These are phyloP conservation scores for Orbicella faveolata DNA, from an alignment of 64 coral and sea anemone species.

Conservation along the genomic window DNA sequence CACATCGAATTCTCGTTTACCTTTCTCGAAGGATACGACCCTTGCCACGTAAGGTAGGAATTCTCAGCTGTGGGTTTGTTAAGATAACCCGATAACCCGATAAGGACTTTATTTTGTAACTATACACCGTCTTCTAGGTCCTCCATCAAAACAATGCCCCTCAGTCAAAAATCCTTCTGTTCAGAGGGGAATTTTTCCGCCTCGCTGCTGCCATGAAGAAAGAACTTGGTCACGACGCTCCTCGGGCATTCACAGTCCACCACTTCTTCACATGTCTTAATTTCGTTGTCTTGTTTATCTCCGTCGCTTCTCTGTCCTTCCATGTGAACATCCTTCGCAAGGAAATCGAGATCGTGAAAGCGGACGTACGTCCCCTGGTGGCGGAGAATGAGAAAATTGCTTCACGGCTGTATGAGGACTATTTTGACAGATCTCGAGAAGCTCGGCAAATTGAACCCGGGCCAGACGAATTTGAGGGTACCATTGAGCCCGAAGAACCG, in stretches of 20 bases:
- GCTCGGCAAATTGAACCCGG: constrained; percentile 15
- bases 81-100: not conserved
- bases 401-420: not conserved
- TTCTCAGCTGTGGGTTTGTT: not conserved
- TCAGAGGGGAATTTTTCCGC: not conserved
- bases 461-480: not conserved
- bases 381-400: not conserved
- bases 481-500: no score
- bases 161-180: not conserved
- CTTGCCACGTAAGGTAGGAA: not conserved
- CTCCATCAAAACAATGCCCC: constrained; percentile 3
- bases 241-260: not conserved
- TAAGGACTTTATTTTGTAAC: constrained; percentile 16
- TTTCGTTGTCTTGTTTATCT: not conserved
- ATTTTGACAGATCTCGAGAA: not conserved
- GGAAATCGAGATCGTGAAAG: constrained; percentile 16
- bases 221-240: not conserved
- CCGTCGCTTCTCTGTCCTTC: not conserved
- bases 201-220: not conserved
- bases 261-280: constrained; percentile 7
- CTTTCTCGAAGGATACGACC: no score
- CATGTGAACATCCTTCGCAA: not conserved
- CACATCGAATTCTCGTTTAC: no score
- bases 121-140: not conserved
- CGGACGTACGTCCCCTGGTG: not conserved